phyloP scores from a whole-genome alignment of 2,113 vertebrate species.

The Odocoileus hemionus region DNA sequence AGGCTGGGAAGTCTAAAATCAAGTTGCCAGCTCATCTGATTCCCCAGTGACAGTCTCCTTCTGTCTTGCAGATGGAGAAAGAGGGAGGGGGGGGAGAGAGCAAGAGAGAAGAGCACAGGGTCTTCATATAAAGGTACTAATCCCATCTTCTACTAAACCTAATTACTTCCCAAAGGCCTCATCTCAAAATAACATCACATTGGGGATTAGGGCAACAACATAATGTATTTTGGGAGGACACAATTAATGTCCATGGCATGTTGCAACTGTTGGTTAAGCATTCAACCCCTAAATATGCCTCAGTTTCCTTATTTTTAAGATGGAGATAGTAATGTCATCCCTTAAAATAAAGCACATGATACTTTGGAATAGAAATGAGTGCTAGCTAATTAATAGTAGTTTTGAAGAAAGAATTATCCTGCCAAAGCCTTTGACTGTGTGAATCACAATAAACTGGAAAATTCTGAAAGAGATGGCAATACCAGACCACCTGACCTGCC shows the following conservation, averaged over 20 bases:
- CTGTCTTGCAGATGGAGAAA: neutral
- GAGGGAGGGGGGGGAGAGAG: neutral
- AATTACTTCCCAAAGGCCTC: neutral
- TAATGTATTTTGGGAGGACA: neutral
- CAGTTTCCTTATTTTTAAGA: neutral
- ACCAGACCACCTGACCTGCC: neutral
- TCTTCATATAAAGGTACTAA: neutral
- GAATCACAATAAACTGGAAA: no score
- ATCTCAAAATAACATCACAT: neutral
- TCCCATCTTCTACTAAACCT: neutral
- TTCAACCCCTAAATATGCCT: neutral
- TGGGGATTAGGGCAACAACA: neutral
- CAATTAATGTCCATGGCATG: neutral
- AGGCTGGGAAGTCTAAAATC: neutral
- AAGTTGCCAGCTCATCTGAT: neutral
- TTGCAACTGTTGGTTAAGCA: neutral
- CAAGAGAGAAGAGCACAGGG: neutral
- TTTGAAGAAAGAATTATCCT: neutral
- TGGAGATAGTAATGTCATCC: neutral
- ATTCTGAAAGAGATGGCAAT: neutral
- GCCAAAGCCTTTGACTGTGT: neutral
- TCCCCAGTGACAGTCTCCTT: neutral
- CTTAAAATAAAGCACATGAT: neutral
- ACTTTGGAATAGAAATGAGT: neutral
- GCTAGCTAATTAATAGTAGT: neutral